Percentiles rank a stretch among this genome's conserved stretches.
Evolutionary conservation across 1,140 invertebrate genomes (phyloP).

Genomic region (Penaeus indicus): DNA sequence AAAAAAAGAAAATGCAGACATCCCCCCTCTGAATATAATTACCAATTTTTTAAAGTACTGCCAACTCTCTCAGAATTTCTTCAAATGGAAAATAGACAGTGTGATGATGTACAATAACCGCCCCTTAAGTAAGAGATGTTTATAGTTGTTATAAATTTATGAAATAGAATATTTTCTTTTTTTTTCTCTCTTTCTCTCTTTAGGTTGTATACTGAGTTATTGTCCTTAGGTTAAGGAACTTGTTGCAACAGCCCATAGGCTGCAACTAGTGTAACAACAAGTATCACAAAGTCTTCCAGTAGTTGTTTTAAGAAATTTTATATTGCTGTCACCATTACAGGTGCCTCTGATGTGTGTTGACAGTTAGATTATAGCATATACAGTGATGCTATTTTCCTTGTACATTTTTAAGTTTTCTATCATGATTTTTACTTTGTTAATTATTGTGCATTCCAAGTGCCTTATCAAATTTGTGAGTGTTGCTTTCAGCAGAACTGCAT

Average conservation of each 20-base stretch:
- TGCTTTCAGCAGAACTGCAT: slow-evolving; percentile 28
- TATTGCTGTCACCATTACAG: slow-evolving; percentile 16
- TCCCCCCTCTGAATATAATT: no score
- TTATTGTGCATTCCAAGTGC: slow-evolving; percentile 57
- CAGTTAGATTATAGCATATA: slow-evolving; percentile 52
- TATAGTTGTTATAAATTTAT: slow-evolving; percentile 50
- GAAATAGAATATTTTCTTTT: background rate
- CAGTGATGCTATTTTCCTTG: slow-evolving; percentile 42
- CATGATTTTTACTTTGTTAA: slow-evolving; percentile 38
- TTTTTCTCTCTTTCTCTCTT: slow-evolving; percentile 40
- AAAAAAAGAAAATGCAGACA: no score
- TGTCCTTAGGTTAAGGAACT: slow-evolving; percentile 57
- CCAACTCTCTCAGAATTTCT: slow-evolving; percentile 9
- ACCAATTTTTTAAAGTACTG: slow-evolving; percentile 10
- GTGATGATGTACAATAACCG: slow-evolving; percentile 21
- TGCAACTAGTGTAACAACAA: slow-evolving; percentile 57
- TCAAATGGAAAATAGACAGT: slow-evolving; percentile 11
- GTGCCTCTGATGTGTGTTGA: slow-evolving; percentile 31
- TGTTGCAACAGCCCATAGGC: slow-evolving; percentile 38
- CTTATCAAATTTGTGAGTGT: slow-evolving; percentile 45
- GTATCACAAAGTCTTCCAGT: slow-evolving; percentile 64
- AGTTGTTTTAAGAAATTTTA: slow-evolving; percentile 59
- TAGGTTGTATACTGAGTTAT: slow-evolving; percentile 39
- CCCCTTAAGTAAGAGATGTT: slow-evolving; percentile 24
- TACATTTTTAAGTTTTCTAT: slow-evolving; percentile 58